Evolutionary conservation across 1,140 invertebrate species (phyloP), one percentile per base, ranked within the genome.

Genomic region (Trachymyrmex cornetzi): DNA sequence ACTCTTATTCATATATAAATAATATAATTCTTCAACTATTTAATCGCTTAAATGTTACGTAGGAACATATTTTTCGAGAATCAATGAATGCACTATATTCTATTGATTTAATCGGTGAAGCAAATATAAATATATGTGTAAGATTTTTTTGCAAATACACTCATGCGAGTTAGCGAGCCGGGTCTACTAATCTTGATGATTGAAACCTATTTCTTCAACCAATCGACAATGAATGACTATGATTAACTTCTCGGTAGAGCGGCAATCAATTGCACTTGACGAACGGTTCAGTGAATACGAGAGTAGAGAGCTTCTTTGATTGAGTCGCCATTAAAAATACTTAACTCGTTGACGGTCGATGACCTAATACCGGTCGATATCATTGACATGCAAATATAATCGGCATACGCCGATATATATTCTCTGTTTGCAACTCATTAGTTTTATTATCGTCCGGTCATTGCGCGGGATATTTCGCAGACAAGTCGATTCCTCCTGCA

Each of bases 261-360:
- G 85, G 88, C 91, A 92, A 93, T 93, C 92, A 93, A 90, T 92
- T 92, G 88, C 89, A 86, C 89, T 92, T 93, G 92, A 92, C 91
- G 90, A 91, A 87, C 79, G 71, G 85, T 85, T 90, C 74, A 75
- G 90, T 90, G 91, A 91, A 90, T 90, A 90, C 88, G 72, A 86
- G 91, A 90, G 90, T 87, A 88, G 87, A 87, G 90, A 86, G 61
- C 63, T 89, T 88, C 88, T 93, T 93, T 92, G 87, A 86, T 91
- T 81, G 80, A 86, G 27, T 87, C 87, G 90, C 88, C 88, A 93
- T 93, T 94, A 94, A 93, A 93, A 93, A 93, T 93, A 91, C 91
- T 93, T 92, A 87, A 92, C 88, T 91, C 88, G 27, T 44, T 57
- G 22, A 63, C 86, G 93, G 91, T 91, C 90, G 88, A 91, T 87